Conservation (phyloP, 2,113 vertebrate genomes). For the Pachycephala philippinensis region DNA sequence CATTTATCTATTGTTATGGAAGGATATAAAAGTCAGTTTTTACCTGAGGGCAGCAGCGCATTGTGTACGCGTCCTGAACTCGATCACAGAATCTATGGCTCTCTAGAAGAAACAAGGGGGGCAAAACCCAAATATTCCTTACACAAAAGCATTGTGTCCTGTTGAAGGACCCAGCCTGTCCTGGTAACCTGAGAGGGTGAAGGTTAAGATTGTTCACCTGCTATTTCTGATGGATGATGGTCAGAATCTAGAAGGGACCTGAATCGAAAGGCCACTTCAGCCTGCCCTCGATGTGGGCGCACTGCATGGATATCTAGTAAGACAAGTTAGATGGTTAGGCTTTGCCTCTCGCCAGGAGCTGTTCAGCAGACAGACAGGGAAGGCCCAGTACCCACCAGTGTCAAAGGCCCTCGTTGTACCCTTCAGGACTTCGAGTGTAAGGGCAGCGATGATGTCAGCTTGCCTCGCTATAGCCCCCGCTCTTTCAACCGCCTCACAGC, state of each 20-base stretch:
- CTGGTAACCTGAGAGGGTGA: neutral
- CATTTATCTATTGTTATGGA: neutral
- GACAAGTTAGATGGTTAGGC: neutral
- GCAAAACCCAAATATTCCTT: neutral
- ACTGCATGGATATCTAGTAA: slow-evolving; percentile 88
- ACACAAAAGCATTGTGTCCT: neutral
- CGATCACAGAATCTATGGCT: slow-evolving; percentile 95
- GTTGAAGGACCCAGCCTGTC: neutral
- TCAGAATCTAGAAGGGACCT: slow-evolving; percentile 94
- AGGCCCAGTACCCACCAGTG: slow-evolving; percentile 77
- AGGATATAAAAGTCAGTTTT: neutral
- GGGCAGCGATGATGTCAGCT: slow-evolving; percentile 93
- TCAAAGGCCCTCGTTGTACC: slow-evolving; percentile 97
- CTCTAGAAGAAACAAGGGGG: slow-evolving; percentile 71
- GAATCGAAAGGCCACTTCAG: slow-evolving; percentile 92
- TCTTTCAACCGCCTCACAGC: slow-evolving; percentile 92
- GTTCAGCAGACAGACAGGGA: neutral
- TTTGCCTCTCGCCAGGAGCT: neutral
- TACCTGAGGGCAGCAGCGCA: slow-evolving; percentile 99
- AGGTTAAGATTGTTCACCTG: slow-evolving; percentile 75
- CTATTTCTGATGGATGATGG: slow-evolving; percentile 95
- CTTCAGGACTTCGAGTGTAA: slow-evolving; percentile 95
- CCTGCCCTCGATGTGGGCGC: slow-evolving; percentile 91
- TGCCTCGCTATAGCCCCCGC: slow-evolving; percentile 88
- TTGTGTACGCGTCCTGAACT: slow-evolving; percentile 95